These are phyloP conservation scores for Serranus cabrilla DNA, from an alignment of 2,797 vertebrate genomes.

Conservation along the genomic window DNA sequence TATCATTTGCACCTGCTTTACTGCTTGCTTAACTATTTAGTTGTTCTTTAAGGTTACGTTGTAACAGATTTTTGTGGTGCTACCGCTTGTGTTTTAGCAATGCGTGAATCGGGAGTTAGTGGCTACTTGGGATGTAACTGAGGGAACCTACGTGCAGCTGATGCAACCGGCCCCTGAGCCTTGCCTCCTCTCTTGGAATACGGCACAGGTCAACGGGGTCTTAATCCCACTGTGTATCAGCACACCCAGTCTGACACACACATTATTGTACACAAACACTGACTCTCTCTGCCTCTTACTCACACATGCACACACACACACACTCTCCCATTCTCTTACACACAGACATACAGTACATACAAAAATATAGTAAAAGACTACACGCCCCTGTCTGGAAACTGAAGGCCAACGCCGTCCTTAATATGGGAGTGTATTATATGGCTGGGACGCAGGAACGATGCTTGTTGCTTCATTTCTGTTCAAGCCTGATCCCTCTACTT, in stretches of 20 bases:
- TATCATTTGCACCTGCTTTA: constrained; percentile 83
- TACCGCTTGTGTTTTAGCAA: constrained; percentile 77
- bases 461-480: constrained; percentile 80
- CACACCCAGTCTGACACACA: constrained; percentile 62
- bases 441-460: constrained; percentile 71
- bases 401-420: constrained; percentile 55
- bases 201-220: constrained; percentile 62
- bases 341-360: constrained; percentile 25
- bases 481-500: constrained; percentile 77
- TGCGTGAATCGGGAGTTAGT: constrained; percentile 55
- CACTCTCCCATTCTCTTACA: constrained; percentile 15
- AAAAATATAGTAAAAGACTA: constrained; percentile 15
- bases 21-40: constrained; percentile 80
- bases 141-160: constrained; percentile 78
- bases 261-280: constrained; percentile 45
- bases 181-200: constrained; percentile 50
- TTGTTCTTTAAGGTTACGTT: constrained; percentile 74
- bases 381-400: constrained; percentile 36
- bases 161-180: constrained; percentile 68
- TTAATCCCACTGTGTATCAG: constrained; percentile 57
- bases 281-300: constrained; percentile 39
- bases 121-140: constrained; percentile 50
- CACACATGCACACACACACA: constrained; percentile 10
- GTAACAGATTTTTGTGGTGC: constrained; percentile 70
- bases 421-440: constrained; percentile 77